phyloP scores from a whole-genome alignment of 37 sponge, comb jelly and placozoan genomes.

The Amphimedon queenslandica region DNA sequence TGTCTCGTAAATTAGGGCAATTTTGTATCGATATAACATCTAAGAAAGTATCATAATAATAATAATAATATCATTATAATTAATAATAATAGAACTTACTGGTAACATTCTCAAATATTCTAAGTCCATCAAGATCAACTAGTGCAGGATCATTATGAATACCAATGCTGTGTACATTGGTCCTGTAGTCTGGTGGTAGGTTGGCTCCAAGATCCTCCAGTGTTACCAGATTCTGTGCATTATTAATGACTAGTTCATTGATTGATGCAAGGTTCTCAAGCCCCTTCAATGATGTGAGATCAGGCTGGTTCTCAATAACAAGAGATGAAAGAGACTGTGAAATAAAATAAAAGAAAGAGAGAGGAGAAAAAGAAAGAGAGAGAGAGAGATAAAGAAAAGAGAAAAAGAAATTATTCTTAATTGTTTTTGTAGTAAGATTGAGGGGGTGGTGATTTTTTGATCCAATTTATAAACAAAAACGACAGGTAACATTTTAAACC shows the following conservation, averaged over 20 bases:
- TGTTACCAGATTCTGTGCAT: constrained; percentile 23
- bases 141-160: constrained; percentile 30
- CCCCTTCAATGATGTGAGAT: constrained; percentile 32
- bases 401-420: too few species aligned
- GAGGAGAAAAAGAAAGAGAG: background rate
- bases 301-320: constrained; percentile 10
- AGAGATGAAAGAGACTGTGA: constrained; percentile 31
- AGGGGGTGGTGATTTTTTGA: too few species aligned
- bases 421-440: too few species aligned
- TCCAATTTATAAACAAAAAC: too few species aligned
- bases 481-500: too few species aligned
- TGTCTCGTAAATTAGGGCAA: constrained; percentile 19
- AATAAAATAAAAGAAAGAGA: background rate
- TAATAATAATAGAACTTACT: background rate
- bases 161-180: constrained; percentile 16
- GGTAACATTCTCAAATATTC: constrained; percentile 14
- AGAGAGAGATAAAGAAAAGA: too few species aligned
- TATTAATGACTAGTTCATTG: constrained; percentile 35
- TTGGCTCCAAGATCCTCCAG: constrained; percentile 46
- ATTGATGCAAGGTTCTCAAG: constrained; percentile 48
- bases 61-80: background rate
- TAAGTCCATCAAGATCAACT: constrained; percentile 34
- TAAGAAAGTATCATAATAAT: background rate
- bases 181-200: constrained; percentile 16
- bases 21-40: constrained; percentile 41